Evolutionary conservation across 2,113 vertebrate species (phyloP).

Genomic region (Etheostoma spectabile): DNA sequence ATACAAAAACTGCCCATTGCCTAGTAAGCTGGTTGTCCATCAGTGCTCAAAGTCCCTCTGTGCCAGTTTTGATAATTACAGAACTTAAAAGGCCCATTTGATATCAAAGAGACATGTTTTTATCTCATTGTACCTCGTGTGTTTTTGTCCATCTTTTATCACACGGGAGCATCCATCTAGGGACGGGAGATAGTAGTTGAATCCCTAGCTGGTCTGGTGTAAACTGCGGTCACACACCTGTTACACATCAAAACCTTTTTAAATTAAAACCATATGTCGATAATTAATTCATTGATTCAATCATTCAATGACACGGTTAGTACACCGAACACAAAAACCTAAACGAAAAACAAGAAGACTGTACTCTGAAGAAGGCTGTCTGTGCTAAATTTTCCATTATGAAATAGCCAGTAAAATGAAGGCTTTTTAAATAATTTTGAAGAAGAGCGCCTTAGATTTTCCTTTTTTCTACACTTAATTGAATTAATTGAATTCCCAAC

Average conservation of each 20-base stretch:
- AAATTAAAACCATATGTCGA: not conserved
- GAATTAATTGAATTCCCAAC: no score
- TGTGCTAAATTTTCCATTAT: no score
- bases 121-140: not conserved
- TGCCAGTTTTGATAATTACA: slow-evolving; percentile 49
- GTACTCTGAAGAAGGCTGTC: not conserved
- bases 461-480: no score
- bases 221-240: not conserved
- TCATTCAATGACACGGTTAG: not conserved
- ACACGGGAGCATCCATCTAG: not conserved
- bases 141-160: slow-evolving; percentile 13
- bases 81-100: slow-evolving; percentile 31
- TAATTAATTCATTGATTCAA: not conserved
- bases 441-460: no score
- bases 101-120: slow-evolving; percentile 35
- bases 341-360: slow-evolving; percentile 3
- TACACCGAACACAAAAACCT: not conserved
- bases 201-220: not conserved
- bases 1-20: slow-evolving; percentile 68
- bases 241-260: not conserved
- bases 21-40: slow-evolving; percentile 63
- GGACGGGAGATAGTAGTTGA: not conserved
- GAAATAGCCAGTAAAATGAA: no score
- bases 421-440: no score
- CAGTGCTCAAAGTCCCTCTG: slow-evolving; percentile 42